Base-by-base conservation (phyloP, 37 sponge, comb jelly and placozoan species). In the Halisarca cf. caerulea region DNA sequence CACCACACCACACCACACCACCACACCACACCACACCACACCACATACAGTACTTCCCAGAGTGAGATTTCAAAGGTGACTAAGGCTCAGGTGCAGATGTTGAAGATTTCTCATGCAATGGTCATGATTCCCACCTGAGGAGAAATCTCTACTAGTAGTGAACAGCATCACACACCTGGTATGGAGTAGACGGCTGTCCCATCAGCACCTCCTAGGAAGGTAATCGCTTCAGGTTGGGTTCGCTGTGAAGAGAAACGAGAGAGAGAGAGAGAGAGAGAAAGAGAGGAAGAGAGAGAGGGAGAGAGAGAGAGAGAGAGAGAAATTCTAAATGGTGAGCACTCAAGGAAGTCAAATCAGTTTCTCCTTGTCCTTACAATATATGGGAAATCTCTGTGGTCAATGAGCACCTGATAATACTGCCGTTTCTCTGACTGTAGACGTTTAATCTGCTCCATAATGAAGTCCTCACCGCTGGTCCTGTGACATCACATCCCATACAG, bases 341-440 rank as follows among this genome's bases (percentile, higher is more conserved):
- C n/a, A n/a, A n/a, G n/a, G n/a, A n/a, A n/a, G n/a, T n/a, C n/a
- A n/a, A n/a, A n/a, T n/a, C n/a, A n/a, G n/a, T n/a, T n/a, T n/a
- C n/a, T n/a, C n/a, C n/a, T n/a, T n/a, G 0, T 14, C 71, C 94
- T 89, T 74, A 97, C 97, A 69, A 95, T 84, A 53, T 66, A 85
- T 43, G 93, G 97, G 66, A 86, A 92, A 83, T 97, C 98, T 57
- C 94, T 88, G 71, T 90, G 82, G 59, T 97, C 98, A 11, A 97
- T 89, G 72, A 97, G 89, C 14, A 74, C 91, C 87, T 92, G 93
- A 38, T 97, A 97, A 78, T 91, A 97, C 15, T 86, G 58, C 28
- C 82, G 62, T 34, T 64, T 86, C 74, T 97, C 86, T 39, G 85
- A 58, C 41, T 84, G 66, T 43, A 88, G 70, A 1, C 40, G 64